Conservation (phyloP, 2,888 invertebrate species). For the Chamaedrilus cognettii region DNA sequence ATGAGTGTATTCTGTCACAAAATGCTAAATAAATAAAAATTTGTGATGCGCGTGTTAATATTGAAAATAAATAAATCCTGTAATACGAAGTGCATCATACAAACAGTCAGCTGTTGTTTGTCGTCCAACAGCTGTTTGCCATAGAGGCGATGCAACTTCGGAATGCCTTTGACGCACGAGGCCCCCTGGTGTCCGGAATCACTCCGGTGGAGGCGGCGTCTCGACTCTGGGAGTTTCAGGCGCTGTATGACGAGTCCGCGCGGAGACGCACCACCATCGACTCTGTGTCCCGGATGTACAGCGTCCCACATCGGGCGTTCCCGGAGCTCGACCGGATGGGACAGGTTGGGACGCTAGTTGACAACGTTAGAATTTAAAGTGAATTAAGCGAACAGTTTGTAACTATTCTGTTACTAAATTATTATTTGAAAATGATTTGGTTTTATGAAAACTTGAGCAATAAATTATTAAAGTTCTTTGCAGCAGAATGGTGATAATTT, state of each 20-base stretch:
- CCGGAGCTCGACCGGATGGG: slow-evolving; percentile 59
- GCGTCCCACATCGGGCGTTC: slow-evolving; percentile 57
- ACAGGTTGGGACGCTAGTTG: slow-evolving; percentile 51
- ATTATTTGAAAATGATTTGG: too few species aligned
- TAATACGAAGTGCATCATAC: too few species aligned
- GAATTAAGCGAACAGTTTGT: too few species aligned
- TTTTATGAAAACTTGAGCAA: too few species aligned
- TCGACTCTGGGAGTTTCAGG: slow-evolving; percentile 56
- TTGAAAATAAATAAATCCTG: too few species aligned
- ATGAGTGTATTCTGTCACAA: too few species aligned
- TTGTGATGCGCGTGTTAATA: background rate
- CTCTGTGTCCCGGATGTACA: slow-evolving; percentile 59
- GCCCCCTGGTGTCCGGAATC: slow-evolving; percentile 57
- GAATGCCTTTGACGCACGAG: slow-evolving; percentile 59
- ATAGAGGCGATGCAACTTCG: slow-evolving; percentile 60
- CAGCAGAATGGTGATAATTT: too few species aligned
- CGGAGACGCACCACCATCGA: slow-evolving; percentile 57
- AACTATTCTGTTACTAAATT: too few species aligned
- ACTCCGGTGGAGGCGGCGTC: slow-evolving; percentile 56
- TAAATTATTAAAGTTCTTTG: too few species aligned
- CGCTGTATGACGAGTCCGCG: slow-evolving; percentile 53
- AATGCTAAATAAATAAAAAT: too few species aligned
- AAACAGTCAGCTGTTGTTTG: too few species aligned
- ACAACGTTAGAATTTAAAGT: too few species aligned
- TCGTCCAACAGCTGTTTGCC: slow-evolving; percentile 56